These are phyloP conservation scores for Palaemon carinicauda DNA, from an alignment of 1,140 invertebrate species.

Conservation along the genomic window DNA sequence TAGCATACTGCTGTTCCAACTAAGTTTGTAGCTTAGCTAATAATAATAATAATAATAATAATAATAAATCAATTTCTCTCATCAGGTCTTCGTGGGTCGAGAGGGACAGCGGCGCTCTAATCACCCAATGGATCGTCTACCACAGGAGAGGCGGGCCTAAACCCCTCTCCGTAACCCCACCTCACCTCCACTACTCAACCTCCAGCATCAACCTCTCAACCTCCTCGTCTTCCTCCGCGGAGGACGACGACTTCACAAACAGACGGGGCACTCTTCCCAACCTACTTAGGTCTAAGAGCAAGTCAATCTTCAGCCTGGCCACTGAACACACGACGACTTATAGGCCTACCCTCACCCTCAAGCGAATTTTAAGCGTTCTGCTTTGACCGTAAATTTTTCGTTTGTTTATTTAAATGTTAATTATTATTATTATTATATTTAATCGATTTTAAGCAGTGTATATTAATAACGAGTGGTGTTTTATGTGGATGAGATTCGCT, in stretches of 20 bases:
- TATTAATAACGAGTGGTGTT: too few relatives aligned
- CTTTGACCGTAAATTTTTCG: background rate
- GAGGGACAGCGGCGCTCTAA: slow-evolving; percentile 4
- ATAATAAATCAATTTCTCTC: too few relatives aligned
- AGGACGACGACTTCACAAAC: background rate
- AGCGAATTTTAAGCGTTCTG: slow-evolving; percentile 27
- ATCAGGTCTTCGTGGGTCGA: slow-evolving; percentile 34
- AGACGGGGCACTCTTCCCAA: background rate
- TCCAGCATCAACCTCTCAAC: background rate
- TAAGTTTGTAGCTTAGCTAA: too few relatives aligned
- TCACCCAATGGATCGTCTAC: slow-evolving; percentile 42
- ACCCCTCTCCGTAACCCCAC: background rate
- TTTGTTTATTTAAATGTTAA: background rate
- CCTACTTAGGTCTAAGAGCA: slow-evolving; percentile 30
- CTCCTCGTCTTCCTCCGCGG: background rate
- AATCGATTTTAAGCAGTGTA: too few relatives aligned
- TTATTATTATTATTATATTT: too few relatives aligned
- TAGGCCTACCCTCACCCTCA: slow-evolving; percentile 40
- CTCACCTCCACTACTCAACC: background rate
- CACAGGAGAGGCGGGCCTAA: background rate
- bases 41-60: too few relatives aligned
- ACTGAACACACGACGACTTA: background rate
- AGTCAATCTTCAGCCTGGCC: slow-evolving; percentile 42
- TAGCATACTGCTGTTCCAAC: too few relatives aligned
- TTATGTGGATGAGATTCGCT: too few relatives aligned